Evolutionary conservation across 2,113 vertebrate genomes (phyloP).

Genomic region (Neodontobutis hainanensis): DNA sequence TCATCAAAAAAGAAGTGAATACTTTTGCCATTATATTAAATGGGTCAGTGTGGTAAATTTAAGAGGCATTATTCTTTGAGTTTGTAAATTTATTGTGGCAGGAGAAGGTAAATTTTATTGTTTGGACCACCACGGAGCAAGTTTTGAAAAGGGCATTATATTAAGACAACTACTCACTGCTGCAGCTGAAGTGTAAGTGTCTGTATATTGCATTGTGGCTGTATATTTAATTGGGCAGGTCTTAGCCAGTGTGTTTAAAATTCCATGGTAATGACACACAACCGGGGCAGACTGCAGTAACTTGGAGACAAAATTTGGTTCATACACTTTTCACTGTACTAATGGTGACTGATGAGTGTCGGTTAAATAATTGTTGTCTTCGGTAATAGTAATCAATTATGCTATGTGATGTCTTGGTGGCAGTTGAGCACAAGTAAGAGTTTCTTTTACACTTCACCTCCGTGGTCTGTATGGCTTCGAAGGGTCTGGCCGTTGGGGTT

Average conservation of each 20-base stretch:
- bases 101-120: too few species aligned
- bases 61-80: too few species aligned
- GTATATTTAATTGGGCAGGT: conserved; percentile 67
- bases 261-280: conserved; percentile 68
- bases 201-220: conserved; percentile 41
- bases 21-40: too few species aligned
- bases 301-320: conserved; percentile 61
- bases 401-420: background rate
- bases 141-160: background rate
- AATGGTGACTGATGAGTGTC: conserved; percentile 36
- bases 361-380: conserved; percentile 4
- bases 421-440: background rate
- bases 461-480: conserved; percentile 36
- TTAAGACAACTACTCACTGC: conserved; percentile 42
- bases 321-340: conserved; percentile 36
- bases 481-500: conserved; percentile 60
- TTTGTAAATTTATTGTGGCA: too few species aligned
- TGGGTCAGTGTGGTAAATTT: too few species aligned
- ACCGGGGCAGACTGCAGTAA: conserved; percentile 55
- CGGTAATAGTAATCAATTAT: background rate
- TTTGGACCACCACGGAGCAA: too few species aligned
- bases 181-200: conserved; percentile 31
- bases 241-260: conserved; percentile 70
- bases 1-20: too few species aligned
- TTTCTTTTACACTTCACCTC: conserved; percentile 39